A percentile compares a stretch with the other conserved stretches of the same genome.
These are phyloP conservation scores for Sebastiscus tertius DNA, from an alignment of 2,797 vertebrate species.

Conservation along the genomic window DNA sequence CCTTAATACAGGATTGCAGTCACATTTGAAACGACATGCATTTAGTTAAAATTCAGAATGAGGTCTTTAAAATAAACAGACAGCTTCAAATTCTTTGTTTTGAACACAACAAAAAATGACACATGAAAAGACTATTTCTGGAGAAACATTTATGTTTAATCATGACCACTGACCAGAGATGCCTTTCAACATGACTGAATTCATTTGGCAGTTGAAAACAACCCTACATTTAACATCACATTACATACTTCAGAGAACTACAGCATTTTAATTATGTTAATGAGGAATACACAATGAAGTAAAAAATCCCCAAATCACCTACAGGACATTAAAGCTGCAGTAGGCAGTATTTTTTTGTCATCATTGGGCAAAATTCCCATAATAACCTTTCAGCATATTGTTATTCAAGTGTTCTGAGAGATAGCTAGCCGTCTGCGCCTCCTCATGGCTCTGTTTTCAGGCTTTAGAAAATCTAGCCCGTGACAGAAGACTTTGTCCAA, in stretches of 20 bases:
- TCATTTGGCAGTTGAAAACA: neutral
- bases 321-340: too few species aligned
- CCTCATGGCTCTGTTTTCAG: too few species aligned
- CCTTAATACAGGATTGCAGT: slow-evolving; percentile 15
- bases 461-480: too few species aligned
- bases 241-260: neutral
- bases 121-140: neutral
- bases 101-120: neutral
- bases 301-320: neutral
- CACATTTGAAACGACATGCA: neutral
- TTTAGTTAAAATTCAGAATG: slow-evolving; percentile 14
- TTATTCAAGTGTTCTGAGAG: too few species aligned
- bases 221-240: neutral
- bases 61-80: neutral
- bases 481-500: too few species aligned
- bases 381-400: too few species aligned
- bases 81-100: neutral
- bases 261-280: neutral
- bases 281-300: neutral
- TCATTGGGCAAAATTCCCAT: too few species aligned
- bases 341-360: too few species aligned
- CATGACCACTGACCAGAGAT: neutral
- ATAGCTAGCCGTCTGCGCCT: rapidly evolving
- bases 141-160: neutral
- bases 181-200: neutral